phyloP scores from a whole-genome alignment of 1,140 invertebrate genomes.

The Bombus huntii region DNA sequence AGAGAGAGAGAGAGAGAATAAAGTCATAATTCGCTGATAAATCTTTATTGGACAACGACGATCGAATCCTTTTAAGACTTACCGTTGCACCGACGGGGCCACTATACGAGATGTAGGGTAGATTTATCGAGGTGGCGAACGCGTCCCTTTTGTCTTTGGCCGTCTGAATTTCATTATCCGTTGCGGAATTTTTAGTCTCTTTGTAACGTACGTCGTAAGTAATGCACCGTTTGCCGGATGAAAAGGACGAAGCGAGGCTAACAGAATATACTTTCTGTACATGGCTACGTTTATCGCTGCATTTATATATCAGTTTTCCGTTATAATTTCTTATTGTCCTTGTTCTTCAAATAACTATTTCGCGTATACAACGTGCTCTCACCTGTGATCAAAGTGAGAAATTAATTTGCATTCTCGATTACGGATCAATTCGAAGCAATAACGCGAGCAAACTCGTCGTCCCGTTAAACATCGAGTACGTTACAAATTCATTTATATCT shows the following conservation, averaged over 20 bases:
- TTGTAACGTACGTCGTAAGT: background rate
- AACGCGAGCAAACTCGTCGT: background rate
- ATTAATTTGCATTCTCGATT: background rate
- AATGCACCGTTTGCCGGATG: too few relatives aligned
- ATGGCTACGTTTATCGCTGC: too few relatives aligned
- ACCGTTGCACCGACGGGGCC: background rate
- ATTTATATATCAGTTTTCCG: too few relatives aligned
- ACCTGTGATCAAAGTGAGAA: background rate
- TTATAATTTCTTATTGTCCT: background rate
- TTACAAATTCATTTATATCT: background rate
- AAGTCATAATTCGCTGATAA: conserved; percentile 2
- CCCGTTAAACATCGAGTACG: background rate
- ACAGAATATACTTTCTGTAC: too few relatives aligned
- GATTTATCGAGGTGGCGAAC: background rate
- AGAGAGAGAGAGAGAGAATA: background rate
- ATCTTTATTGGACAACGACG: conserved; percentile 10
- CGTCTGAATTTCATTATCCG: background rate
- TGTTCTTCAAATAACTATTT: background rate
- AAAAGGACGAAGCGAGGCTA: too few relatives aligned
- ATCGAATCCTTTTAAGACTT: conserved; percentile 24
- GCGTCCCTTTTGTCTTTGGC: background rate
- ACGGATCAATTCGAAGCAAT: background rate
- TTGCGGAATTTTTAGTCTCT: background rate
- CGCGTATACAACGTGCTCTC: background rate
- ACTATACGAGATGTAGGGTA: background rate